Evolutionary conservation across 2,113 vertebrate genomes (phyloP), one percentile per base, ranked within the genome.

Genomic region (Gila orcuttii): DNA sequence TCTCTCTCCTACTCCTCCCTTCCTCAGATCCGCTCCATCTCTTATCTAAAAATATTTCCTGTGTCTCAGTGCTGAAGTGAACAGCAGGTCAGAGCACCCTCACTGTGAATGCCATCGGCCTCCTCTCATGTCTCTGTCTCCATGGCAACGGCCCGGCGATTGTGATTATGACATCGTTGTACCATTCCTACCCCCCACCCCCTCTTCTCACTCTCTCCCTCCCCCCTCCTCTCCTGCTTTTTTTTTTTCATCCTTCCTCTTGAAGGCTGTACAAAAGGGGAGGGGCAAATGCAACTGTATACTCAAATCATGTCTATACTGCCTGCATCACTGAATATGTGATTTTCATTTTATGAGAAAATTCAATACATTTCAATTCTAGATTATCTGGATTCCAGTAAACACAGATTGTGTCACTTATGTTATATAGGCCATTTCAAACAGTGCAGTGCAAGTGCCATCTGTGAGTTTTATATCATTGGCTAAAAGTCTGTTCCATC

Each of bases 41-140:
- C 69, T 59, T 42, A 68, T 39, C 31, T 55, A 69, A 39, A 85
- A 64, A 13, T 68, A n/a, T 55, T 62, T 42, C 19, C 68, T 64
- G 57, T 11, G 23, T 83, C 80, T 69, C 76, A 77, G 78, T 83
- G 74, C 71, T 47, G 11, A 86, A 80, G 74, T 33, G 73, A 85
- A 83, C 82, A 87, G 85, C 85, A 88, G 89, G 85, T 85, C 64
- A 71, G 73, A 45, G 87, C 82, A 85, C 77, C 64, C 86, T 87
- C 81, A 21, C 74, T 81, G 60, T 84, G 79, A 87, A 89, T 86
- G 82, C 90, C 82, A 87, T 83, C 11, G 80, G 83, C 66, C 66
- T 87, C 76, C 50, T 89, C 88, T 89, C 85, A 83, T 88, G 90
- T 13, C 39, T 77, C 62, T 52, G 76, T 91, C 82, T 84, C 90